These are phyloP conservation scores for Notodonta dromedarius DNA, from an alignment of 2,888 invertebrate genomes.

Conservation along the genomic window DNA sequence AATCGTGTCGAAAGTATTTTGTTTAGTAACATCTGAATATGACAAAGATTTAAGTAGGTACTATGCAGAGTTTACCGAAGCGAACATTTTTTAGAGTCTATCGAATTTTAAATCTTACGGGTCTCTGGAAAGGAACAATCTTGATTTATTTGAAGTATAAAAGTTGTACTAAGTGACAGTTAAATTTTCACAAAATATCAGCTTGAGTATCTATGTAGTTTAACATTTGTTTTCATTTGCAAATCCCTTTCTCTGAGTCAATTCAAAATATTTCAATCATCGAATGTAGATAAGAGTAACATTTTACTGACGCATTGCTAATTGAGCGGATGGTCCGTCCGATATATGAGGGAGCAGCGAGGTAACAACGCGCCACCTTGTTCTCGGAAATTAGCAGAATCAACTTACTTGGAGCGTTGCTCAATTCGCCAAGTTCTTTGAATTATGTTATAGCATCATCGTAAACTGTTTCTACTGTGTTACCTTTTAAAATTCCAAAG, in stretches of 20 bases:
- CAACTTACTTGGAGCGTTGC: slow-evolving; percentile 58
- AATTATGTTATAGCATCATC: slow-evolving; percentile 40
- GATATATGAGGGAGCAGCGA: slow-evolving; percentile 25
- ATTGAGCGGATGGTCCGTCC: slow-evolving; percentile 38
- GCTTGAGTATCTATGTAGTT: no score
- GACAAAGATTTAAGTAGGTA: no score
- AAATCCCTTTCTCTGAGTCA: no score
- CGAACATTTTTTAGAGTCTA: no score
- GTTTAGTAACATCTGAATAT: no score
- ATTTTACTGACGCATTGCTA: slow-evolving; percentile 24
- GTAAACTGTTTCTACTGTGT: slow-evolving; percentile 14
- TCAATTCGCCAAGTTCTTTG: slow-evolving; percentile 56
- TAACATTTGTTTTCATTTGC: no score
- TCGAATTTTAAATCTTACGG: no score
- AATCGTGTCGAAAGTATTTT: neutral
- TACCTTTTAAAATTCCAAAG: neutral
- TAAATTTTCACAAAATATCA: no score
- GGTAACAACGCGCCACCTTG: slow-evolving; percentile 55
- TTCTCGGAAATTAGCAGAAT: slow-evolving; percentile 71
- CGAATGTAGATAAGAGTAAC: neutral
- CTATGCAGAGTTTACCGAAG: no score
- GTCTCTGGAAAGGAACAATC: no score
- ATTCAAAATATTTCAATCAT: neutral
- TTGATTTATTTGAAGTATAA: no score
- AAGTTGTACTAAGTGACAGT: no score